phyloP scores from a whole-genome alignment of 1,140 invertebrate species.

The Tetranychus cinnabarinus region DNA sequence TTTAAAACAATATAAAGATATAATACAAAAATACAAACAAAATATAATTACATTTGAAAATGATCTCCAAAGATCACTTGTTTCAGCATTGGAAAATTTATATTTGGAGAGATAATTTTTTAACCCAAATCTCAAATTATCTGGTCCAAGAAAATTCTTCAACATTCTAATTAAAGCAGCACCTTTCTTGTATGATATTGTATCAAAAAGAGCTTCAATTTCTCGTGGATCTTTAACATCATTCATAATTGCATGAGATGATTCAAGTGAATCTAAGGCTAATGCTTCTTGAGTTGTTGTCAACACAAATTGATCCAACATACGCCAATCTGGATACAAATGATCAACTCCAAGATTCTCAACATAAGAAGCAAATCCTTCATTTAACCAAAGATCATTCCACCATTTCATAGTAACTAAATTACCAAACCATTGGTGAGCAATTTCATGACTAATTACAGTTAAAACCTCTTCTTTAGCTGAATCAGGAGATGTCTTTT shows the following conservation, averaged over 20 bases:
- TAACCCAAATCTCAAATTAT: slow-evolving; percentile 19
- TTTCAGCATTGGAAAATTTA: slow-evolving; percentile 12
- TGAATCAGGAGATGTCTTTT: slow-evolving; percentile 29
- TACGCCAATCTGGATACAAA: slow-evolving; percentile 43
- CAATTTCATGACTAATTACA: slow-evolving; percentile 19
- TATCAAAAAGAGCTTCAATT: slow-evolving; percentile 75
- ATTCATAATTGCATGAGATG: slow-evolving; percentile 67
- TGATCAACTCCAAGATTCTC: slow-evolving; percentile 47
- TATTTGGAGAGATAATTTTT: slow-evolving; percentile 13
- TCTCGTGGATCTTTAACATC: slow-evolving; percentile 56
- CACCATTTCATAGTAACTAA: slow-evolving; percentile 59
- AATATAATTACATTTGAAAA: slow-evolving; percentile 1
- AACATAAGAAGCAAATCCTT: slow-evolving; percentile 71
- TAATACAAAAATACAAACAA: too few relatives aligned
- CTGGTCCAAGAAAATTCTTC: slow-evolving; percentile 75
- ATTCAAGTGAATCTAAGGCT: slow-evolving; percentile 43
- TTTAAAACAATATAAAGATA: too few relatives aligned
- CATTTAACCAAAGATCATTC: slow-evolving; percentile 77
- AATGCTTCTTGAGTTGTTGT: slow-evolving; percentile 16
- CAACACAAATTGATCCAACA: slow-evolving; percentile 17
- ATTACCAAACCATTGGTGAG: slow-evolving; percentile 38
- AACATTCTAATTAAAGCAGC: slow-evolving; percentile 75
- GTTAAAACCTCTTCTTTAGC: slow-evolving; percentile 57
- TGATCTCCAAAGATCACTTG: slow-evolving; percentile 13
- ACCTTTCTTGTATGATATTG: slow-evolving; percentile 68